A percentile compares a stretch with the other conserved stretches of the same genome.
These are phyloP conservation scores for Morus bassanus DNA, from an alignment of 2,797 vertebrate genomes.

Conservation along the genomic window DNA sequence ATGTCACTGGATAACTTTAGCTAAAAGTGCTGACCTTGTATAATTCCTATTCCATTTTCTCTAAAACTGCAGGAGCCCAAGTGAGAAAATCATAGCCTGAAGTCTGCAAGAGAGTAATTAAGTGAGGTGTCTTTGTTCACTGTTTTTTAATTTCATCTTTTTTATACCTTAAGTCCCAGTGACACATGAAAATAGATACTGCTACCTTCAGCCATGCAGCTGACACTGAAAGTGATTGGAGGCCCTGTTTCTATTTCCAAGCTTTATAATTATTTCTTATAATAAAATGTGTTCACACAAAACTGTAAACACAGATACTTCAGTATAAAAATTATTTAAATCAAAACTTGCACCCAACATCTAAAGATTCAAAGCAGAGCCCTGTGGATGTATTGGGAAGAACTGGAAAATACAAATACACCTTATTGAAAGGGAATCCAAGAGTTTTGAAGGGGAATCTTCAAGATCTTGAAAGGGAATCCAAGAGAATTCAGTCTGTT, in stretches of 20 bases:
- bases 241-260: not conserved
- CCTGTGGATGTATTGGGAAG: not conserved
- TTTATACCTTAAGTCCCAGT: not conserved
- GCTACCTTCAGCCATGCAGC: not conserved
- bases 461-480: not conserved
- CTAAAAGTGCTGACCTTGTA: not conserved
- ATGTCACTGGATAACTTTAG: not conserved
- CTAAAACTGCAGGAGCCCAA: not conserved
- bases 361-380: not conserved
- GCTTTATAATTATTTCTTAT: not conserved
- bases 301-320: not conserved
- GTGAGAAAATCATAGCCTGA: not conserved
- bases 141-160: constrained; percentile 1
- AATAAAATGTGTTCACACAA: not conserved
- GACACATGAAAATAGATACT: not conserved
- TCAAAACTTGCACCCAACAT: not conserved
- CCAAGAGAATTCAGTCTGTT: not conserved
- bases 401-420: not conserved
- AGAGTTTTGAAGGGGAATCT: not conserved
- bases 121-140: not conserved
- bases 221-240: not conserved
- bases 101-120: constrained; percentile 25
- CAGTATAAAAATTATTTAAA: not conserved
- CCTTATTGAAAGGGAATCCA: not conserved
- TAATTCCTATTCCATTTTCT: not conserved